These are phyloP conservation scores for Epinotia nisella DNA, from an alignment of 2,888 invertebrate genomes.

Conservation along the genomic window DNA sequence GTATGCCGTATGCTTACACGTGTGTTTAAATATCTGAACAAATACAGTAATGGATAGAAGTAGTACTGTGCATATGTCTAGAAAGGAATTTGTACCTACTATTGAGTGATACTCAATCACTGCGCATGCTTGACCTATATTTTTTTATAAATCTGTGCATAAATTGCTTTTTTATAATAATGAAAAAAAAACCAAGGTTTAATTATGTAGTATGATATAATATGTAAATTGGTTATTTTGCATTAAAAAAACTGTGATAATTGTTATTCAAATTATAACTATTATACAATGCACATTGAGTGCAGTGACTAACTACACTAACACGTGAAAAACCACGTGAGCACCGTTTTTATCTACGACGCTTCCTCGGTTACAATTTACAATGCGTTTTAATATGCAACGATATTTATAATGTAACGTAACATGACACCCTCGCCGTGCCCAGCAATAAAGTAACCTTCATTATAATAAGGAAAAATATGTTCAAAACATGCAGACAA, in stretches of 20 bases:
- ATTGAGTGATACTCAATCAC: not conserved
- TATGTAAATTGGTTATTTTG: not conserved
- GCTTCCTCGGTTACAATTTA: conserved; percentile 21
- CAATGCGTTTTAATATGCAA: conserved; percentile 32
- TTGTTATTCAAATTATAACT: conserved; percentile 17
- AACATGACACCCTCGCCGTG: conserved; percentile 14
- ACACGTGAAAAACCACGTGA: conserved; percentile 42
- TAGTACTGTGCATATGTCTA: not conserved
- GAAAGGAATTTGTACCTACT: not conserved
- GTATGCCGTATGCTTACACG: no score
- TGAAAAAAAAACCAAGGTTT: not conserved
- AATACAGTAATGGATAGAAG: not conserved
- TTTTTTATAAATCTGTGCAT: not conserved
- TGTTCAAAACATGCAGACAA: conserved; percentile 1
- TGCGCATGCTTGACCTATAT: not conserved
- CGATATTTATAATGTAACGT: conserved; percentile 29
- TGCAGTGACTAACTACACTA: conserved; percentile 33
- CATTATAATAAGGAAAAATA: conserved; percentile 11
- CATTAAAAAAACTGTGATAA: conserved; percentile 10
- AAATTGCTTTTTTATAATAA: not conserved
- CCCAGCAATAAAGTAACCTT: conserved; percentile 24
- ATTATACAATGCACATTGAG: conserved; percentile 32
- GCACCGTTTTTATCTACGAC: conserved; percentile 35
- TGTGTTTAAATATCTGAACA: no score
- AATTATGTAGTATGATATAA: not conserved